Evolutionary conservation across 2,113 vertebrate species (phyloP), one percentile per base, ranked within the genome.

Genomic region (Leptobrachium leishanense): DNA sequence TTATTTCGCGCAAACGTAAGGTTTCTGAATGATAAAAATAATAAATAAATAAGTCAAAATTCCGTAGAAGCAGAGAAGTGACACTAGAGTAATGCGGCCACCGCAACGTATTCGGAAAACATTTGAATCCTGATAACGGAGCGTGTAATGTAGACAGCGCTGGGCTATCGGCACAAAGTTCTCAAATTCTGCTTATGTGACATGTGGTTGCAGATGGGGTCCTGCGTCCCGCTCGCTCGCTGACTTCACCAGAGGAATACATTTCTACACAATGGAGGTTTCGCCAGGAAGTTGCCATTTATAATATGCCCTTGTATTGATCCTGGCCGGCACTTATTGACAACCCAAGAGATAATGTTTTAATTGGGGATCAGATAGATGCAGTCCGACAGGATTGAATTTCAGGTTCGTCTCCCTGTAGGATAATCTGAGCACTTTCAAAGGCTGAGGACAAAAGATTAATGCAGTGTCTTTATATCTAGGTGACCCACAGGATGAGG

Each of bases 351-450:
- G 82, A 81, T 95, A 91, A 94, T 87, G 87, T 90, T 93, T 94
- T 94, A 93, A 95, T 94, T 95, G 90, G 88, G 83, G 89, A 90
- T 90, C 86, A 86, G 90, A 92, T 87, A 91, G 88, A 91, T 92
- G 91, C 86, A 83, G 84, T 92, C 90, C 91, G 90, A 87, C 89
- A 85, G 89, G 89, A 88, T 93, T 89, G 89, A 86, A 87, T 92
- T 90, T 92, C 85, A 72, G 83, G 82, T 65, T 20, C 83, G 86
- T 87, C 67, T 78, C 43, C 76, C 88, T 82, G 90, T 89, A 88
- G 91, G 93, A 90, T 89, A 88, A 83, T 86, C 85, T 85, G 11
- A 88, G 87, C 85, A 79, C 84, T 86, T 82, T 81, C 85, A 85
- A 87, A 87, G 84, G 83, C 87, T 84, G 84, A 88, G 89, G 88